A percentile compares a stretch with the other conserved stretches of the same genome.
These are phyloP conservation scores for Pseudotriccus pelzelni DNA, from an alignment of 2,797 vertebrate genomes.

Conservation along the genomic window DNA sequence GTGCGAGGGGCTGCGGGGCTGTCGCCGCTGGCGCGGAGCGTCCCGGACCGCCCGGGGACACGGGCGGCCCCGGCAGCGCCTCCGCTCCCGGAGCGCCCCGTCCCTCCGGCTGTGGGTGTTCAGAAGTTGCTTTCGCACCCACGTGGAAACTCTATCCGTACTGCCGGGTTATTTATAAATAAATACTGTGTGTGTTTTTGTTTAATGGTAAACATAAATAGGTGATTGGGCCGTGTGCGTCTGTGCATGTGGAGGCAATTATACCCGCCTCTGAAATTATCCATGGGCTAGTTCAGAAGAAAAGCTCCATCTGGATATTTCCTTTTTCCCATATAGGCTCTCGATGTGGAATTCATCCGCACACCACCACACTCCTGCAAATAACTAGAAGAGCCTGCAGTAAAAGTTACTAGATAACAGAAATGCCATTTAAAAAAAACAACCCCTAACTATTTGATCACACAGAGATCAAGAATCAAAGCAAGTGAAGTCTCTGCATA, in stretches of 20 bases:
- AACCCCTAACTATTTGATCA: background rate
- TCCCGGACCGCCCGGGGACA: too few relatives aligned
- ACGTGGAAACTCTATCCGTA: background rate
- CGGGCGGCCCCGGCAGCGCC: accelerated
- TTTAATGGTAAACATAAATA: background rate
- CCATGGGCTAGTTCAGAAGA: background rate
- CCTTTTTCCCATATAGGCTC: background rate
- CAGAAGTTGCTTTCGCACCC: background rate
- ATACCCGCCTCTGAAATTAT: constrained; percentile 15
- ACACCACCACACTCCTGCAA: background rate
- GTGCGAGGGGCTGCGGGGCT: background rate
- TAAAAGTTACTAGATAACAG: constrained; percentile 36
- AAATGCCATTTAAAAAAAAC: background rate
- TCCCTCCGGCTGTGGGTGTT: background rate
- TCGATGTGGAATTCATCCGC: constrained; percentile 44
- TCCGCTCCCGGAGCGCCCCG: background rate
- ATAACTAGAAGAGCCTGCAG: background rate
- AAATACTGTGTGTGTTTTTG: background rate
- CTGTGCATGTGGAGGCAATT: constrained; percentile 39
- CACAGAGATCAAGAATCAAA: constrained; percentile 17
- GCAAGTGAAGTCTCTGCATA: constrained; percentile 15
- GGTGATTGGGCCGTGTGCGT: background rate
- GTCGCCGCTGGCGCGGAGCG: too few relatives aligned
- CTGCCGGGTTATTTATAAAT: background rate
- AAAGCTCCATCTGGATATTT: constrained; percentile 32